These are phyloP conservation scores for Drosophila pachea DNA, from an alignment of 1,140 invertebrate species.

Conservation along the genomic window DNA sequence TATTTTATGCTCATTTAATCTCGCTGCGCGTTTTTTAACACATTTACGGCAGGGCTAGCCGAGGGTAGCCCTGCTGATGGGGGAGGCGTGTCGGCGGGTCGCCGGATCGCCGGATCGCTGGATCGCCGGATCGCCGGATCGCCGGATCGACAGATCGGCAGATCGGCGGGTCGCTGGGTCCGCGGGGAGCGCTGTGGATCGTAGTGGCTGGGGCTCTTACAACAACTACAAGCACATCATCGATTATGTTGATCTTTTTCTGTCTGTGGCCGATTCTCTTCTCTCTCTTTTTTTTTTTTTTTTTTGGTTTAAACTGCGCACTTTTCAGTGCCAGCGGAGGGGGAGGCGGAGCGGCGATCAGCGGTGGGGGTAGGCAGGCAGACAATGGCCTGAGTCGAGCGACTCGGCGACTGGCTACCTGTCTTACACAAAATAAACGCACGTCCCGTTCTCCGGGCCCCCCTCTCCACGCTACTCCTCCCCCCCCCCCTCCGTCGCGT, in stretches of 20 bases:
- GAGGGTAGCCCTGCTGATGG: background rate
- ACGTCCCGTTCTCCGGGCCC: slow-evolving; percentile 40
- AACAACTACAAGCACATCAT: slow-evolving; percentile 59
- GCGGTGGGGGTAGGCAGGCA: slow-evolving; percentile 5
- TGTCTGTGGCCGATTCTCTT: slow-evolving; percentile 18
- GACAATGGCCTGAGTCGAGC: slow-evolving; percentile 54
- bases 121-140: too few species aligned
- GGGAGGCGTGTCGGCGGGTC: background rate
- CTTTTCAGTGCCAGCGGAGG: slow-evolving; percentile 39
- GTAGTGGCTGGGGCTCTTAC: slow-evolving; percentile 1
- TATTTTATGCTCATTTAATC: slow-evolving; percentile 76
- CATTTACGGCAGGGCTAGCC: slow-evolving; percentile 51
- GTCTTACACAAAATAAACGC: slow-evolving; percentile 76
- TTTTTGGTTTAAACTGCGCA: slow-evolving; percentile 65
- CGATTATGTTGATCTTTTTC: slow-evolving; percentile 73
- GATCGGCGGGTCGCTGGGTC: too few species aligned
- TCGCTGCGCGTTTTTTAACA: slow-evolving; percentile 73
- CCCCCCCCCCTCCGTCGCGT: background rate
- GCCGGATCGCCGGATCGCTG: too few species aligned
- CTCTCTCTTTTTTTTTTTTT: slow-evolving; percentile 49
- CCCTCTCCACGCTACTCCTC: background rate
- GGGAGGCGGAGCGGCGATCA: slow-evolving; percentile 21
- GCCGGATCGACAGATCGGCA: too few species aligned
- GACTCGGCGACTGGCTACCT: slow-evolving; percentile 59
- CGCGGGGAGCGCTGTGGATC: background rate